Evolutionary conservation across 2,113 vertebrate species (phyloP).

Genomic region (Callipepla californica): DNA sequence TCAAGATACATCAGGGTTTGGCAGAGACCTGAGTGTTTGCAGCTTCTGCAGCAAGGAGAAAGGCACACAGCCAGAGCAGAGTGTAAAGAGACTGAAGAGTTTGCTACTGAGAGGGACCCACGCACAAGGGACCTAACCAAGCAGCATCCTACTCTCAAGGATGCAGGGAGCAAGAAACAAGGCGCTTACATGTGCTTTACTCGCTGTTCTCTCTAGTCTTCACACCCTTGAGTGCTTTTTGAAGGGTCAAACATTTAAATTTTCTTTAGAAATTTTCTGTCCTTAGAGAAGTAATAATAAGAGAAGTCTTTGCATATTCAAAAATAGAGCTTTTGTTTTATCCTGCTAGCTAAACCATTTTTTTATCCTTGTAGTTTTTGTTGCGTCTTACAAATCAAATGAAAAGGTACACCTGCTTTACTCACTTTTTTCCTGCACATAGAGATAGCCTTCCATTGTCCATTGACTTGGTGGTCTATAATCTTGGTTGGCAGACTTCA

Average conservation of each 20-base stretch:
- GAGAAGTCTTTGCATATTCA: neutral
- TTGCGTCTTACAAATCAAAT: neutral
- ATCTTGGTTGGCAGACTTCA: slow-evolving; percentile 93
- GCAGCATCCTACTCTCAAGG: neutral
- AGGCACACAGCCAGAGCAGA: neutral
- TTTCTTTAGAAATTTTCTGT: neutral
- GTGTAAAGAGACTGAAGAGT: neutral
- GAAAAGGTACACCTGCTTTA: slow-evolving; percentile 22
- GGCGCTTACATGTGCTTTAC: neutral
- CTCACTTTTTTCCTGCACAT: slow-evolving; percentile 97
- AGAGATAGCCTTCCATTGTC: slow-evolving; percentile 97
- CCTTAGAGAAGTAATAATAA: neutral
- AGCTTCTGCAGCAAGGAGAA: neutral
- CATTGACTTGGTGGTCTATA: slow-evolving; percentile 93
- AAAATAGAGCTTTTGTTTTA: neutral
- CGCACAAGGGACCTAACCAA: neutral
- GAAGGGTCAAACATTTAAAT: neutral
- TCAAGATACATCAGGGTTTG: neutral
- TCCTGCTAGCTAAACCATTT: neutral
- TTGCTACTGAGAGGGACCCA: neutral
- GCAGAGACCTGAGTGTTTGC: neutral
- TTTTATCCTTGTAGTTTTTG: neutral
- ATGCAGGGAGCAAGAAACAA: neutral
- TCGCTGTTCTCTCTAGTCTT: neutral
- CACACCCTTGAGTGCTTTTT: neutral